Evolutionary conservation across 2,888 invertebrate genomes (phyloP).

Genomic region (Glaucopsyche alexis): DNA sequence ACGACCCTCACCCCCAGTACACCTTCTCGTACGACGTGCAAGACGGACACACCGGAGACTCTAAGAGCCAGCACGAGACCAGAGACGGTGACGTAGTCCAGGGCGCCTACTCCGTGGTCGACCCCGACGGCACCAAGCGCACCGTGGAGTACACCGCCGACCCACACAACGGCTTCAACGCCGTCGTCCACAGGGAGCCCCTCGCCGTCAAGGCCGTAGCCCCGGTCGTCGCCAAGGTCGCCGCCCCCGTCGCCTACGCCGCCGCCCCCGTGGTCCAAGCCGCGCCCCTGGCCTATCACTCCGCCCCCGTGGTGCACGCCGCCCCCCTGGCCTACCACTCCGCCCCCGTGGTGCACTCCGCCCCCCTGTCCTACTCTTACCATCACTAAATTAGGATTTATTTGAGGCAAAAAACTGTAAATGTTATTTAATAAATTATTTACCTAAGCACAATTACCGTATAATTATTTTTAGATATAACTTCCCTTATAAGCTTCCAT

Average conservation of each 20-base stretch:
- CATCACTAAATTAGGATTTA: constrained; percentile 42
- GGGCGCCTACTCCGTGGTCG: constrained; percentile 65
- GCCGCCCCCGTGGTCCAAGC: constrained; percentile 48
- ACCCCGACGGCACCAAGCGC: constrained; percentile 66
- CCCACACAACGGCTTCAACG: constrained; percentile 56
- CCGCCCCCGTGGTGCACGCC: constrained; percentile 47
- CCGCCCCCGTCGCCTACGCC: constrained; percentile 57
- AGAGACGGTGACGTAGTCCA: constrained; percentile 67
- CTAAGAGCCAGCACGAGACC: constrained; percentile 62
- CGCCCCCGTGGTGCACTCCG: constrained; percentile 44
- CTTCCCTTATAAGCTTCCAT: no score
- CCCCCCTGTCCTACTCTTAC: constrained; percentile 47
- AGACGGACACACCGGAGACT: constrained; percentile 52
- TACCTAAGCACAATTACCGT: no score
- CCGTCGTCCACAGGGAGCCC: constrained; percentile 51
- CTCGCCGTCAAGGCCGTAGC: constrained; percentile 43
- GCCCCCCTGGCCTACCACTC: constrained; percentile 51
- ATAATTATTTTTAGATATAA: no score
- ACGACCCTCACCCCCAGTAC: constrained; percentile 68
- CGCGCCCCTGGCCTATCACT: constrained; percentile 58
- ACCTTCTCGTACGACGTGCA: constrained; percentile 80
- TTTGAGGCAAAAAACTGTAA: constrained; percentile 40
- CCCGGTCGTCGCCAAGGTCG: constrained; percentile 49
- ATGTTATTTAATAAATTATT: no score
- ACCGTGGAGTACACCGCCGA: constrained; percentile 72